Evolutionary conservation across 2,888 invertebrate species (phyloP), one percentile per base, ranked within the genome.

Genomic region (Andrena haemorrhoa): DNA sequence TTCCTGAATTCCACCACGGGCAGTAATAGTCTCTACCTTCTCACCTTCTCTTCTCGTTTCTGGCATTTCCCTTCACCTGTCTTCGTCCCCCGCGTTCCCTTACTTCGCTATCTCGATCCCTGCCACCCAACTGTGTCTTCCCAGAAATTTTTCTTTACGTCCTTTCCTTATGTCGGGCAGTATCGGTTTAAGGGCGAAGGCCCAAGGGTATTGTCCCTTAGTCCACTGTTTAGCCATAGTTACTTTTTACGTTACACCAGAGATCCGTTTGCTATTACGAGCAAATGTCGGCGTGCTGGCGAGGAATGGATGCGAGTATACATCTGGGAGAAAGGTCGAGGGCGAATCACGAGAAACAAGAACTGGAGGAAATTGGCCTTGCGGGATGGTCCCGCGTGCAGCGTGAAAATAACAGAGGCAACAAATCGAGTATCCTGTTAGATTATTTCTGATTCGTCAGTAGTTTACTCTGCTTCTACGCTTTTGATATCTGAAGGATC

Each of bases 281-380:
- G 56, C 10, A 56, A 56, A 26, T 56, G 26, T 26, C 23, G 10
- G 31, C n/a, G 26, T 20, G 7, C 60, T 29, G 7, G n/a, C 7
- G n/a, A 61, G 31, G 31, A 31, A 31, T 33, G 31, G 31, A 33
- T 10, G 31, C 8, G n/a, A 31, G 60, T 61, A 10, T 61, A 61
- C 60, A 16, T 31, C 7, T 8, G 33, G 60, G 31, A 61, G 31
- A 61, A 33, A 33, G 31, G 26, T n/a, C 33, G 33, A 61, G 16
- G 1, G 8, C n/a, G 26, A 33, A 31, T 12, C 31, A 33, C 60
- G n/a, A n/a, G 33, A 23, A 61, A 61, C 12, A 33, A 26, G 31
- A 31, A 33, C 31, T 33, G n/a, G 60, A 61, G 60, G 16, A 61
- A 61, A 61, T 61, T 33, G 60, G 31, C 0, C 60, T n/a, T 20